Evolutionary conservation across 2,888 invertebrate genomes (phyloP), one percentile per base, ranked within the genome.

Genomic region (Lasioglossum oenotherae): DNA sequence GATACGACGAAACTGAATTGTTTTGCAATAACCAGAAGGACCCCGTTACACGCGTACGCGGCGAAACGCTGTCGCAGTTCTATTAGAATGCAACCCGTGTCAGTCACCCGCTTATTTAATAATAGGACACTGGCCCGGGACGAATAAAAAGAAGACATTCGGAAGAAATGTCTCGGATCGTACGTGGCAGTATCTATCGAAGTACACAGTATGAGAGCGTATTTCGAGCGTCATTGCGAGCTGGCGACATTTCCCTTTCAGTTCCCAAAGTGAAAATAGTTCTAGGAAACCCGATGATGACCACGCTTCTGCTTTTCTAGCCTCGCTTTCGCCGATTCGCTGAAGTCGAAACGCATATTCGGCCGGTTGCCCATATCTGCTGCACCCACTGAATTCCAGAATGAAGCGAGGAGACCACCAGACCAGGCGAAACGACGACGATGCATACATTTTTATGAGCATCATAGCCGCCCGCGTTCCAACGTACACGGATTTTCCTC

Each of bases 361-460:
- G 81, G 78, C 71, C 75, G 49, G 38, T 35, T 67, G 81, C 41
- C 23, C 78, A 73, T 79, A 84, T 75, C 57, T 75, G 87, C 88
- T 84, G 84, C 90, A 84, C 88, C 85, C 80, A 80, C 78, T 81
- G 86, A 90, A 87, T 92, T 92, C 91, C 86, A 87, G 90, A 88
- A 88, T 88, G 88, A 82, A 76, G 79, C 73, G 77, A 74, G 82
- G 75, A 69, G 84, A 81, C 86, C 78, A 78, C 78, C 78, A 82
- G 76, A 57, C 49, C 67, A 75, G 74, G 77, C 81, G 80, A 41
- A 79, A 77, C 88, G 80, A 80, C 79, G 87, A 89, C 89, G 77
- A 74, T 74, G 80, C 85, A 80, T 86, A 87, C 91, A 89, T 89
- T 89, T 89, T 87, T 80, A 88, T 89, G 83, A 82, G 82, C 78